Conservation (phyloP, 2,797 vertebrate genomes). For the Nyctalus aviator region DNA sequence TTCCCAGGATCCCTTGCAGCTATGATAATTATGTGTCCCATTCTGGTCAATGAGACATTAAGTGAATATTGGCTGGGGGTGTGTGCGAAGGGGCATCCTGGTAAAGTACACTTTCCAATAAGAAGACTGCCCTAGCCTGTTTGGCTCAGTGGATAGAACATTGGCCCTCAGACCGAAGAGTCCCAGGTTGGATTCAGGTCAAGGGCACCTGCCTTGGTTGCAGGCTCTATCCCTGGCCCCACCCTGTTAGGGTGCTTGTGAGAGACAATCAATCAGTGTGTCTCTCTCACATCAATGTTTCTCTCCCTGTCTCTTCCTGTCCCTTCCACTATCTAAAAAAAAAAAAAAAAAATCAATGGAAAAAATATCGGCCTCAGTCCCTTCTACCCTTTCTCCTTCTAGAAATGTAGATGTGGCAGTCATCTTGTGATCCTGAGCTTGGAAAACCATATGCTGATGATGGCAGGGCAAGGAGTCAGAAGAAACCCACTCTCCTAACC, state of each 20-base stretch:
- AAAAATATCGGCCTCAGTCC: not conserved
- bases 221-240: no score
- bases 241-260: no score
- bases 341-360: no score
- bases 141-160: no score
- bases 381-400: not conserved
- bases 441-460: not conserved
- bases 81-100: not conserved
- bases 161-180: no score
- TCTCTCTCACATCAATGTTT: no score
- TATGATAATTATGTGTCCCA: not conserved
- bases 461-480: not conserved
- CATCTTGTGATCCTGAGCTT: not conserved
- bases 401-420: not conserved
- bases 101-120: not conserved
- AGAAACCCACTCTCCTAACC: not conserved
- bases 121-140: not conserved
- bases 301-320: no score
- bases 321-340: no score
- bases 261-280: no score
- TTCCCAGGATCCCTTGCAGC: not conserved
- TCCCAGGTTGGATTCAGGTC: no score
- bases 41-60: not conserved
- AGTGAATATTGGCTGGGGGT: not conserved
- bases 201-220: no score